These are phyloP conservation scores for Centroberyx gerrardi DNA, from an alignment of 2,797 vertebrate genomes.

Conservation along the genomic window DNA sequence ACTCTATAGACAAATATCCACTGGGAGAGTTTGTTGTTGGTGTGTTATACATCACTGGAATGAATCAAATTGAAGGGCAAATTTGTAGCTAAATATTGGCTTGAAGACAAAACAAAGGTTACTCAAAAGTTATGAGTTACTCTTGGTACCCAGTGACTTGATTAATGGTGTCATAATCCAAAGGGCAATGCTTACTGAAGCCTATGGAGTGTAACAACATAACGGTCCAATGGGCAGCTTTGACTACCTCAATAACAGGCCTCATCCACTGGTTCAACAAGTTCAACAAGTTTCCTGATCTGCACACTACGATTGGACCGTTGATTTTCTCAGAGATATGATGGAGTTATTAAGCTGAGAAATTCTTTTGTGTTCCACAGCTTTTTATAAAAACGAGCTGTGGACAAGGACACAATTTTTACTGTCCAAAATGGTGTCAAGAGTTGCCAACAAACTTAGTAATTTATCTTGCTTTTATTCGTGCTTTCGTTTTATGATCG, in stretches of 20 bases:
- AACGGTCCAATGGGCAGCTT: slow-evolving; percentile 54
- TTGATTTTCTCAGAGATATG: slow-evolving; percentile 60
- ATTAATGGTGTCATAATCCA: slow-evolving; percentile 68
- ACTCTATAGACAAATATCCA: slow-evolving; percentile 15
- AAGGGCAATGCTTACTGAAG: slow-evolving; percentile 54
- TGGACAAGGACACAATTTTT: slow-evolving; percentile 59
- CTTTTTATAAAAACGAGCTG: slow-evolving; percentile 57
- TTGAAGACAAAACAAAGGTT: neutral
- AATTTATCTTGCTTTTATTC: slow-evolving; percentile 78
- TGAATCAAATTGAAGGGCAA: slow-evolving; percentile 35
- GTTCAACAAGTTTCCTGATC: slow-evolving; percentile 62
- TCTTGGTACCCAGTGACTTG: slow-evolving; percentile 32
- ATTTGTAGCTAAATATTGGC: slow-evolving; percentile 26
- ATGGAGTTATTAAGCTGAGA: slow-evolving; percentile 44
- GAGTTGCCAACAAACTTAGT: slow-evolving; percentile 68
- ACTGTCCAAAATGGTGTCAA: slow-evolving; percentile 69
- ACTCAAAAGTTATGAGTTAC: neutral
- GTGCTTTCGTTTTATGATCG: slow-evolving; percentile 73
- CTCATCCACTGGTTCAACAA: slow-evolving; percentile 58
- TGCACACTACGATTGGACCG: neutral
- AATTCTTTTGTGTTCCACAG: slow-evolving; percentile 25
- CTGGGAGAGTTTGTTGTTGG: slow-evolving; percentile 23
- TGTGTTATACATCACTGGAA: slow-evolving; percentile 35
- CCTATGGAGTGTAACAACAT: slow-evolving; percentile 52
- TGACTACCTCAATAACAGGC: slow-evolving; percentile 46